These are phyloP conservation scores for Cyanoderma ruficeps DNA, from an alignment of 2,113 vertebrate species.

Conservation along the genomic window DNA sequence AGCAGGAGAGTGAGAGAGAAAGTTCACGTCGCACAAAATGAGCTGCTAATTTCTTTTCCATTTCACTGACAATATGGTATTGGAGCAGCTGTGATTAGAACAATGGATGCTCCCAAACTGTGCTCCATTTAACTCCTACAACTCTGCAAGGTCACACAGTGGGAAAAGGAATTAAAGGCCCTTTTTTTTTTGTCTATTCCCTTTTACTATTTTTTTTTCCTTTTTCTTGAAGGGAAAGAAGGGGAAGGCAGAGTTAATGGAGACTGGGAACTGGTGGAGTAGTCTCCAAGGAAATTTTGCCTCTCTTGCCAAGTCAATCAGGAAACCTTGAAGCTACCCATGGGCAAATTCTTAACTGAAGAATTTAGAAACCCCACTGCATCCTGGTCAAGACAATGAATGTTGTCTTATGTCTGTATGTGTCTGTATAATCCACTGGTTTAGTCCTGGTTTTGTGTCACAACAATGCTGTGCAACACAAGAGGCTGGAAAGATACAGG, in stretches of 20 bases:
- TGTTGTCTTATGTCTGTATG: background rate
- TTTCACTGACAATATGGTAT: conserved; percentile 75
- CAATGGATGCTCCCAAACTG: conserved; percentile 74
- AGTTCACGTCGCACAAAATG: conserved; percentile 76
- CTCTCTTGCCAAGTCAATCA: background rate
- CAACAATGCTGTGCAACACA: no score
- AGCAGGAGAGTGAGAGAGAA: conserved; percentile 71
- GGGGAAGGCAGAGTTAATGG: background rate
- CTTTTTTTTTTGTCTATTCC: background rate
- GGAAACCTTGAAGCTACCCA: background rate
- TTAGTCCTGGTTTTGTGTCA: background rate
- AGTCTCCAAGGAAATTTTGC: background rate
- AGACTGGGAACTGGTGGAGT: background rate
- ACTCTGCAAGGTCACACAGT: conserved; percentile 72
- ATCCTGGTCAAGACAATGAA: background rate
- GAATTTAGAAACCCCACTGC: background rate
- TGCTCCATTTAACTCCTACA: conserved; percentile 69
- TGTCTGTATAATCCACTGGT: no score
- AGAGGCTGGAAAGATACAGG: background rate
- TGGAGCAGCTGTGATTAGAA: conserved; percentile 77
- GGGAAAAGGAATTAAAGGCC: background rate
- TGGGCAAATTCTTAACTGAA: background rate
- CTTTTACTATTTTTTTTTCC: fast-evolving
- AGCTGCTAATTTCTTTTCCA: conserved; percentile 80
- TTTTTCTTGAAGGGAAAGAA: background rate